Percentiles rank a stretch among this genome's conserved stretches.
Evolutionary conservation across 1,140 invertebrate genomes (phyloP).

Genomic region (Calephelis virginiensis): DNA sequence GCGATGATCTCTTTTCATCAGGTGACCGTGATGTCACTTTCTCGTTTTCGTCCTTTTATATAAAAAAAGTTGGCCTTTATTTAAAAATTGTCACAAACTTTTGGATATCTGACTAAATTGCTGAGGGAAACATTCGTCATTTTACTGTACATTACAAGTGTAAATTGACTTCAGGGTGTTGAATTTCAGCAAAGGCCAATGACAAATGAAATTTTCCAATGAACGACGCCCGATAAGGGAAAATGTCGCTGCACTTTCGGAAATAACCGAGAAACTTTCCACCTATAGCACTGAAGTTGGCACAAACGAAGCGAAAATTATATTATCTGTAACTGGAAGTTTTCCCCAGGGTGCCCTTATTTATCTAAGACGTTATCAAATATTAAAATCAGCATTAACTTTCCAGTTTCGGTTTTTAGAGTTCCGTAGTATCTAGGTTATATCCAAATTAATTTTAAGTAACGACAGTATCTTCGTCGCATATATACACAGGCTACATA

Average conservation of each 20-base stretch:
- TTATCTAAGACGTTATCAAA: conserved; percentile 8
- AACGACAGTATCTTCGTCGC: no score
- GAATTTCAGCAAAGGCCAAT: conserved; percentile 27
- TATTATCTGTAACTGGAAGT: conserved; percentile 1
- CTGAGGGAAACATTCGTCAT: not conserved
- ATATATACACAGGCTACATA: no score
- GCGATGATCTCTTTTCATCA: no score
- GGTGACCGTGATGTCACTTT: no score
- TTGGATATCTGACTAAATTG: no score
- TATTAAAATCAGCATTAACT: not conserved
- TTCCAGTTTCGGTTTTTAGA: conserved; percentile 2
- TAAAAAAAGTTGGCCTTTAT: no score
- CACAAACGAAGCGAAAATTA: conserved; percentile 14
- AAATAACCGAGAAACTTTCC: conserved; percentile 8
- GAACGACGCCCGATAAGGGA: conserved; percentile 37
- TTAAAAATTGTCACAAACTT: no score
- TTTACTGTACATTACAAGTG: not conserved
- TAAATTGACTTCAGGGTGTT: conserved; percentile 1
- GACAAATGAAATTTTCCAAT: conserved; percentile 48
- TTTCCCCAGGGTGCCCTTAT: conserved; percentile 1
- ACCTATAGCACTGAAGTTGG: conserved; percentile 1
- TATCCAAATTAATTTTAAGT: no score
- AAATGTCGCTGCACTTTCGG: conserved; percentile 26
- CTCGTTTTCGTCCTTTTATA: no score
- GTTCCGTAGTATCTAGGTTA: not conserved